phyloP scores from a whole-genome alignment of 2,797 vertebrate species.

The Acanthurus tractus region DNA sequence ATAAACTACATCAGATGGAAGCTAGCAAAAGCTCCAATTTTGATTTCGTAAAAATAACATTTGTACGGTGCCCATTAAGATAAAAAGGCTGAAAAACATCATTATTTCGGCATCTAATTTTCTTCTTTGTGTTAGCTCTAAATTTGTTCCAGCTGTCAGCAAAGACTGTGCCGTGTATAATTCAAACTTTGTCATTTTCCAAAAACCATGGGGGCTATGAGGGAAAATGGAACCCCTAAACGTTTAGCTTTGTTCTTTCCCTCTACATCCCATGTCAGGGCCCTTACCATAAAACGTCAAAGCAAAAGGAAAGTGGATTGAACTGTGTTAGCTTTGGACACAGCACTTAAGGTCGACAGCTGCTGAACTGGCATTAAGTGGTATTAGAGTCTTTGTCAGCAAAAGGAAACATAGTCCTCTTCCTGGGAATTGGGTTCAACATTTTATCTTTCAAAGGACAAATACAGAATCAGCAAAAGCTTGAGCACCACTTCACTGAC shows the following conservation, averaged over 20 bases:
- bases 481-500: conserved; percentile 29
- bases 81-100: conserved; percentile 23
- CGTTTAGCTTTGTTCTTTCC: conserved; percentile 50
- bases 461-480: conserved; percentile 61
- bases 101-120: conserved; percentile 22
- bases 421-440: conserved; percentile 65
- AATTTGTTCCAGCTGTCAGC: conserved; percentile 17
- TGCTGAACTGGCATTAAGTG: conserved; percentile 76
- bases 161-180: neutral
- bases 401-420: conserved; percentile 62
- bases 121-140: conserved; percentile 10
- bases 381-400: conserved; percentile 70
- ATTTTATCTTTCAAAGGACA: conserved; percentile 62
- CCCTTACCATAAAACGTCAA: conserved; percentile 58
- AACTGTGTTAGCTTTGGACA: conserved; percentile 71
- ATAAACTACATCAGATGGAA: conserved; percentile 18
- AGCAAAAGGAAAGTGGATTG: conserved; percentile 60
- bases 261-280: conserved; percentile 42
- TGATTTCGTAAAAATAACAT: conserved; percentile 14
- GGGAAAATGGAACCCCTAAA: conserved; percentile 26
- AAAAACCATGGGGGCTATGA: neutral
- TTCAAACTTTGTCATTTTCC: conserved; percentile 12
- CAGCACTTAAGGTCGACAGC: conserved; percentile 58
- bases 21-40: conserved; percentile 24
- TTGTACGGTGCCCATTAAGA: conserved; percentile 9